Base-by-base conservation (phyloP, 2,113 vertebrate species). In the Ophthalmolycus amberensis region DNA sequence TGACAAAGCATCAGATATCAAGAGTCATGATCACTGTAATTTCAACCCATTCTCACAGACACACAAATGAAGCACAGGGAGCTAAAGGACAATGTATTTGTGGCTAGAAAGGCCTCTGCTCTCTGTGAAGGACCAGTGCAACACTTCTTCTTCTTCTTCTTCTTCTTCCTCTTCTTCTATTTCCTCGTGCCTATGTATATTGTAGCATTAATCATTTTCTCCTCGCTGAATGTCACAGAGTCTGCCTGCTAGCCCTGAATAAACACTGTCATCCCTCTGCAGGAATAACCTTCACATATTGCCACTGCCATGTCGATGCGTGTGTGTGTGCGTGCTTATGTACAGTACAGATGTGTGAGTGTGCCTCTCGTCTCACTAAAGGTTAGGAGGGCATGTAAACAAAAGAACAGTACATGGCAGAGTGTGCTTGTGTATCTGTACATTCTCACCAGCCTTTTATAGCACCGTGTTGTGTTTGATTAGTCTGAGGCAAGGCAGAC, bases 201-300 rank as follows among this genome's bases (percentile, higher is more conserved):
- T 89, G 85, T 84, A 70, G 89, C 91, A 92, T 93, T 93, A 92
- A 94, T 94, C 93, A 93, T 93, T 86, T 91, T 86, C 89, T 80
- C 70, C 80, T 34, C 54, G 89, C 90, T 93, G 92, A 92, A 93
- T 92, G 93, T 94, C 93, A 92, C 80, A 83, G 81, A 88, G 72
- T 83, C 84, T 88, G 85, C 87, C 88, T 82, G 90, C 90, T 87
- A 87, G 87, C 89, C 89, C 85, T 91, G 90, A 92, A 92, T 92
- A 94, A 94, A 94, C 93, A 93, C 90, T 88, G 86, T 91, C 91
- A 90, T 90, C 90, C 80, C 85, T 91, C 88, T 70, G 79, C 91
- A 90, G 88, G 91, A 91, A 90, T 93, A 93, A 94, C 92, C 91
- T 92, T 93, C 92, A 90, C 83, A 89, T 92, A 91, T 90, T 87